Evolutionary conservation across 2,797 vertebrate species (phyloP).

Genomic region (Otus scops): DNA sequence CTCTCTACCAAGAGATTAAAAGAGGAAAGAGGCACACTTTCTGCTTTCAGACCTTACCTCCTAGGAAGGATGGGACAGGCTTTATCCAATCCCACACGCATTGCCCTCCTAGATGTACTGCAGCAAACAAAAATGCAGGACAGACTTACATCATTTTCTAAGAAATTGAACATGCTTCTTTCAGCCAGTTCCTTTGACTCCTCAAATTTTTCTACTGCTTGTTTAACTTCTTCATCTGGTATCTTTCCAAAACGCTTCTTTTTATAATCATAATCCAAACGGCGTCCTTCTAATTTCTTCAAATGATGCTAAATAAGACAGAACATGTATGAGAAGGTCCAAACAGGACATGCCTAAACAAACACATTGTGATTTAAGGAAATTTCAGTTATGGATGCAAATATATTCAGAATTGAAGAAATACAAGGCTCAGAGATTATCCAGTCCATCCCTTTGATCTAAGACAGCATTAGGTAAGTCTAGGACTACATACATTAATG

Average conservation of each 20-base stretch:
- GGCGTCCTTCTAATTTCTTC: constrained; percentile 92
- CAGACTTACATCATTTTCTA: constrained; percentile 93
- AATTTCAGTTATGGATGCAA: neutral
- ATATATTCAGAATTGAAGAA: neutral
- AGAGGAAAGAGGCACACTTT: neutral
- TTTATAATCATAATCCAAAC: constrained; percentile 95
- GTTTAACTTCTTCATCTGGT: constrained; percentile 88
- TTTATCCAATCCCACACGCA: neutral
- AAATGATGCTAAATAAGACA: constrained; percentile 85
- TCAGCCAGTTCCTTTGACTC: constrained; percentile 93
- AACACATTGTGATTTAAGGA: neutral
- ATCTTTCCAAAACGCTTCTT: constrained; percentile 92
- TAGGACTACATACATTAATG: neutral
- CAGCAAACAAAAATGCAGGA: neutral
- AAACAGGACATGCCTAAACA: neutral
- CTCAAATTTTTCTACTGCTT: constrained; percentile 93
- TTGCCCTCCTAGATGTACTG: neutral
- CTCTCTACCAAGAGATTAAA: neutral
- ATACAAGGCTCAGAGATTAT: neutral
- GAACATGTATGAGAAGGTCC: neutral
- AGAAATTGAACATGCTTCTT: constrained; percentile 95
- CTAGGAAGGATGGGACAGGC: neutral
- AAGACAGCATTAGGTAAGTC: neutral
- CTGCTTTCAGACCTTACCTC: neutral
- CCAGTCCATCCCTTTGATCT: neutral